These are phyloP conservation scores for Drosophila stalkeri DNA, from an alignment of 2,888 invertebrate species.

Conservation along the genomic window DNA sequence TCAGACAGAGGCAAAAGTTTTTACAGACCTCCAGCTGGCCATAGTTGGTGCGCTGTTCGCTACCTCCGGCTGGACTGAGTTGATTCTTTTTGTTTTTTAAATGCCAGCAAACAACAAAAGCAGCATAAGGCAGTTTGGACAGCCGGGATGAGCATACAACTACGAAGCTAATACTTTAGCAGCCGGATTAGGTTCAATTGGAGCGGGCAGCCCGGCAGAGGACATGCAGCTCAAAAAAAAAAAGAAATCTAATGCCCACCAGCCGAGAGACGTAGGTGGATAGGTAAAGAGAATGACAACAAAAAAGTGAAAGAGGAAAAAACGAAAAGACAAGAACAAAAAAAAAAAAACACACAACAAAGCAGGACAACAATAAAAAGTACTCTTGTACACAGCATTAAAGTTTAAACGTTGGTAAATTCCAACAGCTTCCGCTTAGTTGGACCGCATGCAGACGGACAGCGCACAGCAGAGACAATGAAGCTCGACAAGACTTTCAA, in stretches of 20 bases:
- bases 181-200: slow-evolving; percentile 81
- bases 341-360: background rate
- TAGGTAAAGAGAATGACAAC: slow-evolving; percentile 24
- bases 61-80: slow-evolving; percentile 25
- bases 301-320: slow-evolving; percentile 10
- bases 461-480: slow-evolving; percentile 42
- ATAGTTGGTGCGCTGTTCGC: slow-evolving; percentile 25
- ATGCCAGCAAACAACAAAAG: slow-evolving; percentile 79
- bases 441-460: slow-evolving; percentile 53
- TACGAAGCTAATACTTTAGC: slow-evolving; percentile 80
- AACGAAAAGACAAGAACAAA: slow-evolving; percentile 4
- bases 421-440: slow-evolving; percentile 79
- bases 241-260: slow-evolving; percentile 51
- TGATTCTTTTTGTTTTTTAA: slow-evolving; percentile 59
- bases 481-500: slow-evolving; percentile 35
- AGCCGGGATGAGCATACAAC: slow-evolving; percentile 78
- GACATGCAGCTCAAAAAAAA: slow-evolving; percentile 41
- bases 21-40: slow-evolving; percentile 54
- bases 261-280: slow-evolving; percentile 2
- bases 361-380: slow-evolving; percentile 51
- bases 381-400: slow-evolving; percentile 76
- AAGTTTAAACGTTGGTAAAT: slow-evolving; percentile 79
- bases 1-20: slow-evolving; percentile 67
- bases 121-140: slow-evolving; percentile 80
- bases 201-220: slow-evolving; percentile 51